Evolutionary conservation across 2,113 vertebrate genomes (phyloP), one percentile per base, ranked within the genome.

Genomic region (Aleadryas rufinucha): DNA sequence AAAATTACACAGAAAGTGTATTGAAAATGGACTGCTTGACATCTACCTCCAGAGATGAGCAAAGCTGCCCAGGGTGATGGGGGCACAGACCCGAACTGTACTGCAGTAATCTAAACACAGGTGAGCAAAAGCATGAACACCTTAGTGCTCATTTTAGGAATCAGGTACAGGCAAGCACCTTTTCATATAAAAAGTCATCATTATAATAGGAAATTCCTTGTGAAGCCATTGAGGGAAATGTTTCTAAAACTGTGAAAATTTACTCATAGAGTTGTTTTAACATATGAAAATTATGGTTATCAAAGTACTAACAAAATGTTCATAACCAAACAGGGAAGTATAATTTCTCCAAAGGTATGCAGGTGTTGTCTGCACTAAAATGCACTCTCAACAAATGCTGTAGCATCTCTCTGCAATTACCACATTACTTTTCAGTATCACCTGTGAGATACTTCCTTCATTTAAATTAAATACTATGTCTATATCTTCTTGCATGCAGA

Each of bases 61-160:
- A 49, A 2, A 28, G 14, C 26, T 35, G 27, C 14, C 30, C 33
- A 42, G 13, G 37, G 31, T 24, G 26, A 65, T 7, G 17, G 27
- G 4, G 21, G 44, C 22, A 60, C 0, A 77, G 23, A 53, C 11
- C 3, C 49, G 68, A 76, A 66, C 8, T 1, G 0, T 18, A 19
- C 23, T 63, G 47, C 60, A 68, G 53, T 30, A 35, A 42, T 52
- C 23, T 20, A 79, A 81, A 61, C 26, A 41, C 0, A 50, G 52
- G 60, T 12, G 49, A 70, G 54, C 31, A 76, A 83, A 88, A 24
- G 42, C 14, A 66, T 19, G 12, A 71, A 81, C 6, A 11, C 22
- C 24, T 30, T 31, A 15, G 30, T 15, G 6, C 8, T 57, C 2
- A 1, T 42, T 63, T 60, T 35, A 42, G 49, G 21, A 63, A 42